These are phyloP conservation scores for Enteromius afrohamiltoni DNA, from an alignment of 2,797 vertebrate species.

Conservation along the genomic window DNA sequence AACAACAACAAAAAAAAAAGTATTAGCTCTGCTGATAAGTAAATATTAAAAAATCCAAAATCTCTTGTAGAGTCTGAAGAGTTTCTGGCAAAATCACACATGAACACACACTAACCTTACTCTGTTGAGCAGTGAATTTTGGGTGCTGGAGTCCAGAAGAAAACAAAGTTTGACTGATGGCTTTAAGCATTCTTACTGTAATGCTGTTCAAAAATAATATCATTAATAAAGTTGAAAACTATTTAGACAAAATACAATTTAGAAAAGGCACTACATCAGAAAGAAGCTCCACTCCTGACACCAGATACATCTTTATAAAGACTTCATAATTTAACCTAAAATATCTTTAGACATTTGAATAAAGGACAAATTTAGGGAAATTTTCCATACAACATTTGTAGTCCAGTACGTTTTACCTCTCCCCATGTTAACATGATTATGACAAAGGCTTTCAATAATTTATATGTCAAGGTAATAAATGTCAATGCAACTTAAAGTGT, in stretches of 20 bases:
- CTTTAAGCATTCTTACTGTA: conserved; percentile 72
- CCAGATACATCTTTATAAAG: neutral
- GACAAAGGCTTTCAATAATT: neutral
- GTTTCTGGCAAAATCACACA: neutral
- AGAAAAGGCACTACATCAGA: neutral
- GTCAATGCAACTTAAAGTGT: neutral
- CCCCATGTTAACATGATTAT: neutral
- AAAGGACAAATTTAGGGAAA: neutral
- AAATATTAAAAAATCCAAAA: conserved; percentile 6
- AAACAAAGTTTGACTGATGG: conserved; percentile 72
- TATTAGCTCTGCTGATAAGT: neutral
- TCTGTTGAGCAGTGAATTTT: conserved; percentile 68
- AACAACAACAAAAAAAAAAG: neutral
- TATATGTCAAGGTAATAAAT: neutral
- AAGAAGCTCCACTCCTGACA: neutral
- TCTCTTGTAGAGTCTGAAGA: too few species aligned
- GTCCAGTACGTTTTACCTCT: neutral
- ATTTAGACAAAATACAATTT: neutral
- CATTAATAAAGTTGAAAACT: neutral
- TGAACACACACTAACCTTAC: conserved; percentile 65
- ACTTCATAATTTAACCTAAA: neutral
- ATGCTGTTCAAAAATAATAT: neutral
- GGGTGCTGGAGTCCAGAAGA: conserved; percentile 71
- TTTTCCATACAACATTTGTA: neutral
- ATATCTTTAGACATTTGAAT: neutral